phyloP scores from a whole-genome alignment of 1,140 invertebrate genomes.

The Periplaneta americana region DNA sequence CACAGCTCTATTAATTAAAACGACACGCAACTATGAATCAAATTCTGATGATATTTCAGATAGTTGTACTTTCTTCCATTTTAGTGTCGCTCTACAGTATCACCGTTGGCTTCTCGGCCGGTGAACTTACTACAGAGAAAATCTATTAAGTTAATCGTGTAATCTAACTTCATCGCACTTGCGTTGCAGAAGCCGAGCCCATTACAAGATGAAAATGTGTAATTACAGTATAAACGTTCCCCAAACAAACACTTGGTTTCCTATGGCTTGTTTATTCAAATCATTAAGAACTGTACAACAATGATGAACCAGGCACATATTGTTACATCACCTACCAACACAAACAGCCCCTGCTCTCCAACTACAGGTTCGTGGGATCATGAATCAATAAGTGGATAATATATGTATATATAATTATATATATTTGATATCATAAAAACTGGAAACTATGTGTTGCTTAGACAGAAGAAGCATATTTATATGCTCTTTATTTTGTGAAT shows the following conservation, averaged over 20 bases:
- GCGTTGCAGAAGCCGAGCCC: too few species aligned
- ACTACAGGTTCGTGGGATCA: background rate
- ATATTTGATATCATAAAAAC: background rate
- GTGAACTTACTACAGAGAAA: too few species aligned
- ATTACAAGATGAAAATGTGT: background rate
- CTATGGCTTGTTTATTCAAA: conserved; percentile 11
- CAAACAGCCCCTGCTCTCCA: background rate
- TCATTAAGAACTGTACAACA: conserved; percentile 14
- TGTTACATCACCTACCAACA: background rate
- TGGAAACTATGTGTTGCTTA: too few species aligned
- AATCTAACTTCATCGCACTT: too few species aligned
- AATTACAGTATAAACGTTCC: background rate
- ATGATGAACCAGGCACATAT: background rate
- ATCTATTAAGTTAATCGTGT: too few species aligned
- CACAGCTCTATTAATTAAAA: too few species aligned
- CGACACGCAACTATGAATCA: too few species aligned
- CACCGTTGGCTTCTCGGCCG: too few species aligned
- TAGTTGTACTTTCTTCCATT: too few species aligned
- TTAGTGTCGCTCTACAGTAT: too few species aligned
- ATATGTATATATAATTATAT: too few species aligned
- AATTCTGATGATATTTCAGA: too few species aligned
- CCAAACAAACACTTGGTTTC: background rate
- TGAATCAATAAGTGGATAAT: background rate
- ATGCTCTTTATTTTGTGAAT: background rate
- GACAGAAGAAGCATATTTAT: background rate